Conservation (phyloP, 2,888 invertebrate species). For the Griposia aprilina region DNA sequence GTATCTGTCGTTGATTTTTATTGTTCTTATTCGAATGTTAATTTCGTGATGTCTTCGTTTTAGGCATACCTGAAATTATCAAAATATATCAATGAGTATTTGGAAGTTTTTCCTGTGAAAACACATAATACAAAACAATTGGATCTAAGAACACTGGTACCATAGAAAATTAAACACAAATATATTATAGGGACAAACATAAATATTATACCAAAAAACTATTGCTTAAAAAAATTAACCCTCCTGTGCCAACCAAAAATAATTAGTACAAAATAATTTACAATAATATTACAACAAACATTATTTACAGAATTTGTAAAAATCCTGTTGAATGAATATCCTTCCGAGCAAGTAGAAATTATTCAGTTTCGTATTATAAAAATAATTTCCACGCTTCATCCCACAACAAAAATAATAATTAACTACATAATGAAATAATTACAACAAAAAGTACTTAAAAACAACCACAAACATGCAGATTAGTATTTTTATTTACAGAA, state of each 20-base stretch:
- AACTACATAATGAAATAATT: conserved; percentile 1
- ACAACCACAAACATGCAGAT: conserved; percentile 67
- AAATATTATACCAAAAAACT: conserved; percentile 58
- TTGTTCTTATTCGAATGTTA: conserved; percentile 77
- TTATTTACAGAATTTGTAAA: conserved; percentile 6
- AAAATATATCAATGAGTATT: conserved; percentile 58
- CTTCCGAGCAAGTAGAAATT: conserved; percentile 23
- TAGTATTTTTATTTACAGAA: conserved; percentile 72
- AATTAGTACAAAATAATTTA: conserved; percentile 59
- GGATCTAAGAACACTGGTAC: conserved; percentile 80
- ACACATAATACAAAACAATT: conserved; percentile 32
- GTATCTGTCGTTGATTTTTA: conserved; percentile 77
- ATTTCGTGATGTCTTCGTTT: conserved; percentile 78
- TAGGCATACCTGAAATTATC: conserved; percentile 85
- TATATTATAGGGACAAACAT: conserved; percentile 59
- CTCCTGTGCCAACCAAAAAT: conserved; percentile 45
- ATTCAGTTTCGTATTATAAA: conserved; percentile 26
- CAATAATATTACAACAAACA: conserved; percentile 39
- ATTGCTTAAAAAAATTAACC: conserved; percentile 28
- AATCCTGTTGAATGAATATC: conserved; percentile 1
- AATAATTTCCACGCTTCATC: conserved; percentile 37
- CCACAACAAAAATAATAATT: conserved; percentile 20
- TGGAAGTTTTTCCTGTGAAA: conserved; percentile 4
- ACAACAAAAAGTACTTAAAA: conserved; percentile 26
- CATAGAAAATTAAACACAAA: conserved; percentile 69